Percentiles rank a stretch among this genome's conserved stretches.
Evolutionary conservation across 2,113 vertebrate species (phyloP).

Genomic region (Pelodiscus sinensis): DNA sequence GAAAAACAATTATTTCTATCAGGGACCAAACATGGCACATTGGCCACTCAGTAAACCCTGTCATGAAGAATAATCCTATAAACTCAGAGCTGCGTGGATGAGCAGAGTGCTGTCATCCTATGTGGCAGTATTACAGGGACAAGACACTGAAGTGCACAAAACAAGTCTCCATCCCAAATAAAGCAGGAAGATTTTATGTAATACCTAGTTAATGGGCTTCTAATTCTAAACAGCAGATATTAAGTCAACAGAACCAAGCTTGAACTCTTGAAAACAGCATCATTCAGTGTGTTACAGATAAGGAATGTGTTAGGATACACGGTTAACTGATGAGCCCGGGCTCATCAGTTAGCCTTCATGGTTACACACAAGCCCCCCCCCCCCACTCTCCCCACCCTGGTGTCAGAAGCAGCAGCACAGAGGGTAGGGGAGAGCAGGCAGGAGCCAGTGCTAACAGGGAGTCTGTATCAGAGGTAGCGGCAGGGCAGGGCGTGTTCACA

Average conservation of each 20-base stretch:
- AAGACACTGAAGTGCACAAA: background rate
- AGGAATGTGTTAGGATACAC: too few species aligned
- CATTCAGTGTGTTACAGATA: rapidly evolving
- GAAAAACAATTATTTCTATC: background rate
- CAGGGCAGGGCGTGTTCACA: too few species aligned
- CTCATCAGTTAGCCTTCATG: too few species aligned
- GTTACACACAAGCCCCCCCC: too few species aligned
- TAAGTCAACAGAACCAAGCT: background rate
- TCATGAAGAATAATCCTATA: rapidly evolving
- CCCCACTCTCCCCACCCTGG: too few species aligned
- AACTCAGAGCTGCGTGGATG: background rate
- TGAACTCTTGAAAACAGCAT: background rate
- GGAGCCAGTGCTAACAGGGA: too few species aligned
- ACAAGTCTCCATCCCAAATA: background rate
- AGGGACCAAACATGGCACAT: background rate
- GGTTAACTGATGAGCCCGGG: too few species aligned
- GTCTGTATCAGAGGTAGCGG: too few species aligned
- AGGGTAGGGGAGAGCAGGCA: too few species aligned
- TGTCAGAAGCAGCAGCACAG: too few species aligned
- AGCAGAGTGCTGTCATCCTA: background rate
- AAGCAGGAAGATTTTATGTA: background rate
- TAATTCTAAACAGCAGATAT: background rate
- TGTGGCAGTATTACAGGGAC: background rate
- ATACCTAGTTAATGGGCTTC: background rate
- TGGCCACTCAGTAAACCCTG: background rate